Conservation (phyloP, 2,888 invertebrate genomes). For the Tipula lateralis region DNA sequence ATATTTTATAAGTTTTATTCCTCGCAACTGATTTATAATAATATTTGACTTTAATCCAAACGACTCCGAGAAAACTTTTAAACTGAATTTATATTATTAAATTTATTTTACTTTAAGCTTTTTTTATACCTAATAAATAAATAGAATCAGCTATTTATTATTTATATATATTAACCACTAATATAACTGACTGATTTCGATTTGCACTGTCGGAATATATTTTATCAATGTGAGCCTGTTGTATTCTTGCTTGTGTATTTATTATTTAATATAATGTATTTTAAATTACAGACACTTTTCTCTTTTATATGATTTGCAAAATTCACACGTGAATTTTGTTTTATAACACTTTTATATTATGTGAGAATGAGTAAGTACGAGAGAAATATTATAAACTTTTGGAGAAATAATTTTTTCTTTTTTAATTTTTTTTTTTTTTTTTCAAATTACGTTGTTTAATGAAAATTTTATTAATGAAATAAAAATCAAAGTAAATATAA, state of each 20-base stretch:
- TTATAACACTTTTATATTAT: neutral
- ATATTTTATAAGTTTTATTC: neutral
- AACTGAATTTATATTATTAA: neutral
- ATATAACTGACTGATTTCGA: neutral
- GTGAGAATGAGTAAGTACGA: neutral
- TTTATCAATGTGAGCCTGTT: neutral
- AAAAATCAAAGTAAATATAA: no score
- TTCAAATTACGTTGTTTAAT: neutral
- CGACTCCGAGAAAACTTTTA: neutral
- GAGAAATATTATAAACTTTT: neutral
- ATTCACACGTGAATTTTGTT: neutral
- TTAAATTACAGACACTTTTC: neutral
- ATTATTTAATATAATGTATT: neutral
- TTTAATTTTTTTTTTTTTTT: neutral
- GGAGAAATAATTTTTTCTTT: neutral
- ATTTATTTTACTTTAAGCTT: neutral
- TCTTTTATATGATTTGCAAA: neutral
- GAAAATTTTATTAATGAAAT: neutral
- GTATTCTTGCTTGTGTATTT: neutral
- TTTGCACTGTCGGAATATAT: constrained; percentile 6
- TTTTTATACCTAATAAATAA: neutral
- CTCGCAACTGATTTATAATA: neutral
- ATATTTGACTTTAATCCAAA: neutral
- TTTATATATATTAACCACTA: no score
- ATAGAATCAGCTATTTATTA: neutral